Evolutionary conservation across 2,888 invertebrate genomes (phyloP).

Genomic region (Carabus problematicus): DNA sequence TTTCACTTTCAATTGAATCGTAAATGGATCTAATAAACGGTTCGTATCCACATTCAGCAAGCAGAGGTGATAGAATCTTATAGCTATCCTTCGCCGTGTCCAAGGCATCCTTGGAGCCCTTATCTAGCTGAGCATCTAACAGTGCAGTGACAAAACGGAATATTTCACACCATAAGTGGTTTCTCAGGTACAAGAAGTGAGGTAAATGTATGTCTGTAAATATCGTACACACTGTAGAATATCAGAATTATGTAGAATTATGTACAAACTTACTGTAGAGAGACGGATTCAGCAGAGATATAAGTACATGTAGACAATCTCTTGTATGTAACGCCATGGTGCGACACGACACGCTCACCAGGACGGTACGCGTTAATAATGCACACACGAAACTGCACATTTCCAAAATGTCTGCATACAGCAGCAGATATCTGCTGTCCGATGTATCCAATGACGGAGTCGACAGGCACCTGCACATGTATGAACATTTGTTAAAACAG

Average conservation of each 20-base stretch:
- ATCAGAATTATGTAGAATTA: constrained; percentile 2
- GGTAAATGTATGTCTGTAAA: constrained; percentile 55
- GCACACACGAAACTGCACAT: constrained; percentile 62
- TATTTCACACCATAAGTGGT: constrained; percentile 60
- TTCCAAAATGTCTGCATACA: constrained; percentile 61
- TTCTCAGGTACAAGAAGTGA: constrained; percentile 59
- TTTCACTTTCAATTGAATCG: constrained; percentile 53
- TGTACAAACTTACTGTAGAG: constrained; percentile 58
- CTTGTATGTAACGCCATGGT: constrained; percentile 59
- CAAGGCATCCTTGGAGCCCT: constrained; percentile 48
- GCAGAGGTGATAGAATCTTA: constrained; percentile 43
- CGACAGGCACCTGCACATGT: constrained; percentile 55
- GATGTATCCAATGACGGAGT: constrained; percentile 55
- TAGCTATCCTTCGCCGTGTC: constrained; percentile 49
- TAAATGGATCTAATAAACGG: constrained; percentile 55
- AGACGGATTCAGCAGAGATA: constrained; percentile 59
- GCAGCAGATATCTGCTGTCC: constrained; percentile 55
- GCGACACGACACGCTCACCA: constrained; percentile 56
- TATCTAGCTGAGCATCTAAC: constrained; percentile 47
- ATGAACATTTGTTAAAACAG: not conserved
- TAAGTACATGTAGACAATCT: constrained; percentile 59
- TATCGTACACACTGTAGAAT: constrained; percentile 9
- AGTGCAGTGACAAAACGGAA: constrained; percentile 59
- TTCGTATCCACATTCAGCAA: constrained; percentile 48
- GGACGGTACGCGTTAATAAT: constrained; percentile 58